Conservation (phyloP, 2,113 vertebrate species). For the Suncus etruscus region DNA sequence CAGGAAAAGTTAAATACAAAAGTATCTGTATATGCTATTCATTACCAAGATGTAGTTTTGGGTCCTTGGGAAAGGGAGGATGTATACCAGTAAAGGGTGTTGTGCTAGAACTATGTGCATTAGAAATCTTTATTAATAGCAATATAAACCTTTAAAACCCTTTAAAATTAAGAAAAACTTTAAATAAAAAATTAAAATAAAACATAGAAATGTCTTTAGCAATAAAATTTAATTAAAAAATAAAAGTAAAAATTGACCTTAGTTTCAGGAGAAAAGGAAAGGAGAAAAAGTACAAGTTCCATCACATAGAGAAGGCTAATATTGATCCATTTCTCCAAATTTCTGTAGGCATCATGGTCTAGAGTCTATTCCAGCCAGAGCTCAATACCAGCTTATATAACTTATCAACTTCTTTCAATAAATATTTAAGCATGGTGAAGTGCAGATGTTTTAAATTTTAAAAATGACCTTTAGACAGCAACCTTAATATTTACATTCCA, state of each 20-base stretch:
- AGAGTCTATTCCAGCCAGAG: conserved; percentile 42
- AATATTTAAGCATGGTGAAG: conserved; percentile 77
- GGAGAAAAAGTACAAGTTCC: too few species aligned
- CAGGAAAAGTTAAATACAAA: background rate
- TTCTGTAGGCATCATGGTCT: background rate
- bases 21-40: background rate
- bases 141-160: too few species aligned
- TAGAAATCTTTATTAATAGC: too few species aligned
- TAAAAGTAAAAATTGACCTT: background rate
- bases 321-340: background rate
- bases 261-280: background rate
- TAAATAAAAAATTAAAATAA: too few species aligned
- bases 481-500: conserved; percentile 81
- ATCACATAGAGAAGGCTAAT: background rate
- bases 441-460: conserved; percentile 74
- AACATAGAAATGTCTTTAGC: too few species aligned
- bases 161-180: too few species aligned
- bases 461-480: conserved; percentile 79
- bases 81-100: too few species aligned
- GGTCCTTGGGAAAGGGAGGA: too few species aligned
- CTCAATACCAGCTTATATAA: too few species aligned
- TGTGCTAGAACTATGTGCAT: too few species aligned
- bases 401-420: conserved; percentile 59
- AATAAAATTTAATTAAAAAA: too few species aligned
- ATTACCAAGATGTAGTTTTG: background rate